Percentiles rank a stretch among this genome's conserved stretches.
These are phyloP conservation scores for Falco biarmicus DNA, from an alignment of 2,797 vertebrate genomes.

Conservation along the genomic window DNA sequence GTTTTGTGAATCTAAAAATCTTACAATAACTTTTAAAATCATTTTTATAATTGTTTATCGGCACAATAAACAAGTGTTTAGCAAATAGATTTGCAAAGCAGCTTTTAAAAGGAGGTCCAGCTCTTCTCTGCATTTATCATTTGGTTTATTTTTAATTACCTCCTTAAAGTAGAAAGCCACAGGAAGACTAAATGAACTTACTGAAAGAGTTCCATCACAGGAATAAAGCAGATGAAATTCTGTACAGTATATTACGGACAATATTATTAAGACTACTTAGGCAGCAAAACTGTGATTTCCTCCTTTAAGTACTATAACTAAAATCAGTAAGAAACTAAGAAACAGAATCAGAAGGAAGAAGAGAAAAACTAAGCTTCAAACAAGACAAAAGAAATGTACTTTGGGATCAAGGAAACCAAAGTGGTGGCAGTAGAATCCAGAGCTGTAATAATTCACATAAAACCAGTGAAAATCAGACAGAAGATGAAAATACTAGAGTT, in stretches of 20 bases:
- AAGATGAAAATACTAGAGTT: conserved; percentile 54
- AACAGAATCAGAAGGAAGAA: conserved; percentile 10
- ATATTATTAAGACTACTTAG: not conserved
- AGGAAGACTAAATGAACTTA: not conserved
- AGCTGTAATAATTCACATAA: conserved; percentile 22
- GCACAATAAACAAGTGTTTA: not conserved
- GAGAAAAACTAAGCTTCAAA: not conserved
- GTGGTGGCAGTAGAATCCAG: not conserved
- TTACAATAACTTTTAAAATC: not conserved
- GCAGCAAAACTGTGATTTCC: not conserved
- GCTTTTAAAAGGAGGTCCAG: not conserved
- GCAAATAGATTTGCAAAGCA: not conserved
- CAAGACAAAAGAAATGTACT: not conserved
- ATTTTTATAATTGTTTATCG: not conserved
- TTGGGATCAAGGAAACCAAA: conserved; percentile 26
- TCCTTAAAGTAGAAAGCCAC: not conserved
- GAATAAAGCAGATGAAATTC: not conserved
- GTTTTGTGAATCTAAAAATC: not conserved
- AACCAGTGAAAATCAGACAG: conserved; percentile 26
- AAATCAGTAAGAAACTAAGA: not conserved
- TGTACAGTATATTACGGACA: not conserved
- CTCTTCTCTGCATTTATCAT: not conserved
- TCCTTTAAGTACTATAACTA: not conserved
- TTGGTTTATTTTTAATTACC: not conserved
- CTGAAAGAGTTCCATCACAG: not conserved